Conservation (phyloP, 2,888 invertebrate genomes). For the Amiota communis region DNA sequence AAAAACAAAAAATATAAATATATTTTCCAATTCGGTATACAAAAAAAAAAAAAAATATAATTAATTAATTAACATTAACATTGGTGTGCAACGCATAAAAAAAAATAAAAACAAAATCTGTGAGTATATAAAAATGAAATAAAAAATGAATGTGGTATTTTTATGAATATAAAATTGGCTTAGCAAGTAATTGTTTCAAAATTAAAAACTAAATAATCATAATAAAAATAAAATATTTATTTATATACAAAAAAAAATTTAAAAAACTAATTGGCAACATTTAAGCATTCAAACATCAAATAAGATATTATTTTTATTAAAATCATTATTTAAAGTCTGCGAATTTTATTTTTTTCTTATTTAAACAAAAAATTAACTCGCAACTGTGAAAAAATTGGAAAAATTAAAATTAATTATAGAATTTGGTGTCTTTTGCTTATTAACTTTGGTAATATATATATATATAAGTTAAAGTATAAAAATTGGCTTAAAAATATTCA, state of each 20-base stretch:
- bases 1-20: constrained; percentile 21
- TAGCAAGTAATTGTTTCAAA: background rate
- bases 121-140: constrained; percentile 48
- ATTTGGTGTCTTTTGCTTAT: no score
- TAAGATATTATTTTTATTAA: background rate
- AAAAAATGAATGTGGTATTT: constrained; percentile 60
- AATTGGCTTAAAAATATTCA: background rate
- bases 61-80: constrained; percentile 16
- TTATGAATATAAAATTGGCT: constrained; percentile 14
- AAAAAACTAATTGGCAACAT: constrained; percentile 20
- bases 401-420: background rate
- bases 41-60: background rate
- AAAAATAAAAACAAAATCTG: constrained; percentile 18
- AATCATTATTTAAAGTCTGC: background rate
- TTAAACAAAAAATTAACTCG: constrained; percentile 13
- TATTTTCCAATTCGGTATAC: constrained; percentile 19
- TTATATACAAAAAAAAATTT: constrained; percentile 38
- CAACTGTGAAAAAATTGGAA: constrained; percentile 14
- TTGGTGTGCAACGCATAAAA: constrained; percentile 13
- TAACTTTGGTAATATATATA: background rate
- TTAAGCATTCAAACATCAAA: constrained; percentile 10
- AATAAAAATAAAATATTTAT: constrained; percentile 36
- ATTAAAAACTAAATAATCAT: constrained; percentile 33
- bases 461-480: background rate
- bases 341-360: constrained; percentile 6